A percentile compares a stretch with the other conserved stretches of the same genome.
Conservation (phyloP, 2,113 vertebrate genomes). For the Osmerus mordax region DNA sequence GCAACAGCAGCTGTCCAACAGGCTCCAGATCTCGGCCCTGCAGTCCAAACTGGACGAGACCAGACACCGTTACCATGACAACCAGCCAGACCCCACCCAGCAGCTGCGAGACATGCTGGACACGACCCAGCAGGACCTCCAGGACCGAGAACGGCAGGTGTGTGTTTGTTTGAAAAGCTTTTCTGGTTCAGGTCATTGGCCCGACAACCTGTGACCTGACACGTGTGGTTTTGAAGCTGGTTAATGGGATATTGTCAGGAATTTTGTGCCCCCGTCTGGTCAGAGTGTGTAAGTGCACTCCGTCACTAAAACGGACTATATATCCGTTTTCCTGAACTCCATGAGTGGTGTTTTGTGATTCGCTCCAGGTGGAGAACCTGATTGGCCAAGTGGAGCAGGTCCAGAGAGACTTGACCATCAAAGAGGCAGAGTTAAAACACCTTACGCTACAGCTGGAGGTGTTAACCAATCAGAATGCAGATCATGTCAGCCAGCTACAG, state of each 20-base stretch:
- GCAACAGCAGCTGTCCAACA: conserved; percentile 80
- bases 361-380: conserved; percentile 72
- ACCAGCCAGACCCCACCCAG: conserved; percentile 48
- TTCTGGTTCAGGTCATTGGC: not conserved
- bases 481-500: conserved; percentile 67
- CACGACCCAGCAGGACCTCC: conserved; percentile 65
- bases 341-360: not conserved
- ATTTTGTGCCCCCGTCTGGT: conserved; percentile 38
- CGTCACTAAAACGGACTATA: not conserved
- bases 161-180: conserved; percentile 4
- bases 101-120: conserved; percentile 73
- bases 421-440: conserved; percentile 75
- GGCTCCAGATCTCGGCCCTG: conserved; percentile 81
- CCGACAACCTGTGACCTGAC: too few relatives aligned
- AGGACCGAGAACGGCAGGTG: conserved; percentile 78
- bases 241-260: not conserved
- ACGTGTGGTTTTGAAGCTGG: not conserved
- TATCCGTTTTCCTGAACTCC: not conserved
- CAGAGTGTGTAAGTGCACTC: not conserved
- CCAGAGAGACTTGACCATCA: conserved; percentile 73
- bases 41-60: conserved; percentile 83
- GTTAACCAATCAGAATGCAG: conserved; percentile 58
- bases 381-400: conserved; percentile 74
- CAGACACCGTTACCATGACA: conserved; percentile 66
- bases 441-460: conserved; percentile 77